Conservation (phyloP, 2,888 invertebrate species). For the Cataglyphis altisquamis region DNA sequence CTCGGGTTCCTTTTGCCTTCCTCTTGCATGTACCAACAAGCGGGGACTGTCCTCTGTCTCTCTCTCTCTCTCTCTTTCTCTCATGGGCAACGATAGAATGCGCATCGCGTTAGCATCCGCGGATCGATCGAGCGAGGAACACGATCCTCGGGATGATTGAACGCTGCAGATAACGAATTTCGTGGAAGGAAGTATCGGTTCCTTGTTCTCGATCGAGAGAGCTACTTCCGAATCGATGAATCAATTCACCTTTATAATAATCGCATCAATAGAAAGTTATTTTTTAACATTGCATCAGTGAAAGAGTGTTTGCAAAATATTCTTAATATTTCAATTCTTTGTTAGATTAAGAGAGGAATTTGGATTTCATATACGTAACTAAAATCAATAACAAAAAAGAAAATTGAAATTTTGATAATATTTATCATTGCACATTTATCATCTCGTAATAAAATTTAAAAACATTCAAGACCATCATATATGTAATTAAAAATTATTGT, state of each 20-base stretch:
- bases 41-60: not conserved
- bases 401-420: not conserved
- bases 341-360: not conserved
- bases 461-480: not conserved
- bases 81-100: conserved; percentile 9
- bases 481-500: not conserved
- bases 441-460: not conserved
- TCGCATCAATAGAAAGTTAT: not conserved
- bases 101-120: conserved; percentile 28
- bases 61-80: not conserved
- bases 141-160: conserved; percentile 66
- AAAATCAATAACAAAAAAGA: not conserved
- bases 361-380: not conserved
- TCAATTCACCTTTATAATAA: conserved; percentile 42
- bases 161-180: conserved; percentile 58
- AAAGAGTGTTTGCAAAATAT: not conserved
- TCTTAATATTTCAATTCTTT: not conserved
- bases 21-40: conserved; percentile 33
- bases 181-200: conserved; percentile 53
- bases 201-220: conserved; percentile 42
- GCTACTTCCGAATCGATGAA: conserved; percentile 54
- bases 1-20: conserved; percentile 62
- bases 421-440: not conserved
- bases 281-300: conserved; percentile 12
- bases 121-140: conserved; percentile 65